A percentile compares a stretch with the other conserved stretches of the same genome.
Conservation (phyloP, 2,888 invertebrate species). For the Junonia oenone region DNA sequence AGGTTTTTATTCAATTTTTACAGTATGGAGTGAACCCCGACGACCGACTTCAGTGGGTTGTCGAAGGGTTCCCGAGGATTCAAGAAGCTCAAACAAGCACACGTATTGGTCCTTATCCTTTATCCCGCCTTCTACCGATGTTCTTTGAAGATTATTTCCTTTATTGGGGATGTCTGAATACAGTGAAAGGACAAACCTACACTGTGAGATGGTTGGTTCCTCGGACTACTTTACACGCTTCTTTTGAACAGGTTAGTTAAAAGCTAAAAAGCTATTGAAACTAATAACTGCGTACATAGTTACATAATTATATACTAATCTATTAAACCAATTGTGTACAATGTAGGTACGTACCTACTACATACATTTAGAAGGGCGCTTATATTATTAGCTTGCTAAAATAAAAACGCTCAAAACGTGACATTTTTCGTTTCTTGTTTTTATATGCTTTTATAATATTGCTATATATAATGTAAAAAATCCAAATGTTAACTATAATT, state of each 20-base stretch:
- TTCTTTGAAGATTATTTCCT: constrained; percentile 82
- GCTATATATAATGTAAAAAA: no score
- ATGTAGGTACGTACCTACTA: no score
- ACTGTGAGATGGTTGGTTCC: constrained; percentile 82
- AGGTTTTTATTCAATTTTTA: constrained; percentile 24
- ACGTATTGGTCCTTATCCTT: constrained; percentile 68
- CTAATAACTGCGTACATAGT: no score
- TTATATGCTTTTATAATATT: no score
- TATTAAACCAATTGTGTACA: no score
- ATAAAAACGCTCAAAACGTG: no score
- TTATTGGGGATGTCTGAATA: constrained; percentile 81
- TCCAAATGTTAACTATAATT: no score
- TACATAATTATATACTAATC: no score
- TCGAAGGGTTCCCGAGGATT: constrained; percentile 69
- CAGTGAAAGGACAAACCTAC: constrained; percentile 55
- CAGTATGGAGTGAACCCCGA: constrained; percentile 75
- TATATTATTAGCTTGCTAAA: no score
- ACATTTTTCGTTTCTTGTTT: no score
- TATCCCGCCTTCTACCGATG: constrained; percentile 72
- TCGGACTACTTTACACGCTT: constrained; percentile 76
- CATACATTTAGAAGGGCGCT: no score
- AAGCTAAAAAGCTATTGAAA: not conserved
- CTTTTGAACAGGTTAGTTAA: constrained; percentile 76
- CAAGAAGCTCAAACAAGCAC: constrained; percentile 68
- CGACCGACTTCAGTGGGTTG: constrained; percentile 55